Percentiles rank a stretch among this genome's conserved stretches.
These are phyloP conservation scores for Crypturellus tataupa DNA, from an alignment of 2,797 vertebrate genomes.

Conservation along the genomic window DNA sequence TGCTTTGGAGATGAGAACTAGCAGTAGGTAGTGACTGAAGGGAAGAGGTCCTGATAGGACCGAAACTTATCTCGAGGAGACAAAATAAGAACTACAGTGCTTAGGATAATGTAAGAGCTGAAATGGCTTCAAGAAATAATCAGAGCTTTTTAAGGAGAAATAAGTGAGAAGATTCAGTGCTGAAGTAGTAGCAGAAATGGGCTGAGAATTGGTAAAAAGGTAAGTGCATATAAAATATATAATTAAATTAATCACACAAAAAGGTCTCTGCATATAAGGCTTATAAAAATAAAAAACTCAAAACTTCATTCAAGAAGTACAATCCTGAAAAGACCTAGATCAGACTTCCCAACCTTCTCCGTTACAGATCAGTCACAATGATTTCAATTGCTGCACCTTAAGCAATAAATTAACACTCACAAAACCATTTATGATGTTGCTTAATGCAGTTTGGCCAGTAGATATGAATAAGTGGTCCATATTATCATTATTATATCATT, in stretches of 20 bases:
- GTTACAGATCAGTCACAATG: neutral
- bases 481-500: neutral
- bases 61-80: neutral
- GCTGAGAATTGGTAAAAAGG: neutral
- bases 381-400: neutral
- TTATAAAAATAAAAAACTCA: neutral
- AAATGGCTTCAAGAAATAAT: neutral
- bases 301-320: neutral
- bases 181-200: neutral
- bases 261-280: neutral
- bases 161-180: neutral
- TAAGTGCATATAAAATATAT: neutral
- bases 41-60: neutral
- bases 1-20: neutral
- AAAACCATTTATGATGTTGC: neutral
- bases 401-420: neutral
- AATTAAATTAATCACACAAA: neutral
- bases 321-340: neutral
- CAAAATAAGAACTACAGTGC: neutral
- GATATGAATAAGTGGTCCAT: neutral
- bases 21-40: neutral
- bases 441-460: neutral
- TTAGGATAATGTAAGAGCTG: neutral
- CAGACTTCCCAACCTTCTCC: neutral
- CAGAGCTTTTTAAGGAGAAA: neutral